Evolutionary conservation across 2,113 vertebrate species (phyloP).

Genomic region (Corvus hawaiiensis): DNA sequence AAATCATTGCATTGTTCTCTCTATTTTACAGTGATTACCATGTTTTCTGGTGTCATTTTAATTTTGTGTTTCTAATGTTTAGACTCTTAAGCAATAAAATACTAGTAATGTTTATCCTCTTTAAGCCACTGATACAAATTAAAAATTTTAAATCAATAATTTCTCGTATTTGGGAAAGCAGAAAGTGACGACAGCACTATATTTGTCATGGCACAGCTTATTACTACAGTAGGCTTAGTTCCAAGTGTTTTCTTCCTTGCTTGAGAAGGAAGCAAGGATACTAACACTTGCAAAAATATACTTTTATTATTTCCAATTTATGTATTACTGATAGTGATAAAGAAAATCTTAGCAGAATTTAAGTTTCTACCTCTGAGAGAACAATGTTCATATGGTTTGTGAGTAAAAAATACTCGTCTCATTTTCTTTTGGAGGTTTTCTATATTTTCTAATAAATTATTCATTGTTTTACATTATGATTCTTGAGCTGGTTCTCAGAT

Average conservation of each 20-base stretch:
- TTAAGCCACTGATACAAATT: not conserved
- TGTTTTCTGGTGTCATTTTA: not conserved
- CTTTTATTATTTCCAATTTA: not conserved
- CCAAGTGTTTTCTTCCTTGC: not conserved
- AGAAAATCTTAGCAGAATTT: not conserved
- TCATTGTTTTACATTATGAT: not conserved
- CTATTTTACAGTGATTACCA: not conserved
- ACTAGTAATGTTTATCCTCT: not conserved
- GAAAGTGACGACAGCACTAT: not conserved
- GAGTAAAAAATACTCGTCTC: not conserved
- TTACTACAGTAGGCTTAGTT: not conserved
- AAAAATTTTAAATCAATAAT: not conserved
- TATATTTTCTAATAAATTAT: conserved; percentile 13
- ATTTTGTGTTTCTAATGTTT: not conserved
- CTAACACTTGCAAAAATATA: not conserved
- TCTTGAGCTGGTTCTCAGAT: conserved; percentile 1
- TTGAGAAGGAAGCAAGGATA: not conserved
- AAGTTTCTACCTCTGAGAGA: not conserved
- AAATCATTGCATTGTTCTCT: not conserved
- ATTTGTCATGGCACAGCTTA: not conserved
- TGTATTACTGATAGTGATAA: not conserved
- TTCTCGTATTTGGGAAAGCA: not conserved
- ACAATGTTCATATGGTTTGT: not conserved
- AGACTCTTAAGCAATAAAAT: not conserved
- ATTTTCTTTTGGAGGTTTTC: not conserved